Evolutionary conservation across 2,888 invertebrate genomes (phyloP).

Genomic region (Drosophila suboccidentalis): DNA sequence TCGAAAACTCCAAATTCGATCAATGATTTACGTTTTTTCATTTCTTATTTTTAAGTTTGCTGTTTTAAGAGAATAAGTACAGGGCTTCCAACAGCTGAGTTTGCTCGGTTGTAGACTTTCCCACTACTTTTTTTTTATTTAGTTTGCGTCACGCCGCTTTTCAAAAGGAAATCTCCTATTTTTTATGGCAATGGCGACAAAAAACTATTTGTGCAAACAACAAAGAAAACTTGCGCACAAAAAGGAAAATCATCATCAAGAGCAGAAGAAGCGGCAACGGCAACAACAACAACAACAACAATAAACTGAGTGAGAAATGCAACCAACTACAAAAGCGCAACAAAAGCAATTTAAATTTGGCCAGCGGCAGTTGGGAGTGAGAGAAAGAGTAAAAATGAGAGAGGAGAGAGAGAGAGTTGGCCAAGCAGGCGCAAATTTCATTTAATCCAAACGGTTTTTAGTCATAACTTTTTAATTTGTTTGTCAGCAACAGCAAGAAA

Average conservation of each 20-base stretch:
- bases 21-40: no score
- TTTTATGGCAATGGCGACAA: slow-evolving; percentile 71
- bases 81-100: background rate
- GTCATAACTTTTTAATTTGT: slow-evolving; percentile 80
- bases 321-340: slow-evolving; percentile 74
- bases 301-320: slow-evolving; percentile 42
- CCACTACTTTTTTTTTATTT: slow-evolving; percentile 6
- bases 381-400: background rate
- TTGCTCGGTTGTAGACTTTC: background rate
- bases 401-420: slow-evolving; percentile 34
- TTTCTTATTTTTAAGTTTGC: background rate
- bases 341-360: slow-evolving; percentile 82
- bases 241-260: slow-evolving; percentile 74
- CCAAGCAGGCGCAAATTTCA: slow-evolving; percentile 67
- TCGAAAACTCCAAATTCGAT: no score
- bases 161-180: slow-evolving; percentile 73
- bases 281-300: slow-evolving; percentile 17
- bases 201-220: slow-evolving; percentile 80
- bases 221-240: slow-evolving; percentile 76
- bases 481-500: slow-evolving; percentile 67
- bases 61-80: background rate
- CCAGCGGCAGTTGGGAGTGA: slow-evolving; percentile 53
- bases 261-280: slow-evolving; percentile 37
- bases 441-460: slow-evolving; percentile 66
- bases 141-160: slow-evolving; percentile 50